Evolutionary conservation across 1,140 invertebrate genomes (phyloP), one percentile per base, ranked within the genome.

Genomic region (Eumaeus atala): DNA sequence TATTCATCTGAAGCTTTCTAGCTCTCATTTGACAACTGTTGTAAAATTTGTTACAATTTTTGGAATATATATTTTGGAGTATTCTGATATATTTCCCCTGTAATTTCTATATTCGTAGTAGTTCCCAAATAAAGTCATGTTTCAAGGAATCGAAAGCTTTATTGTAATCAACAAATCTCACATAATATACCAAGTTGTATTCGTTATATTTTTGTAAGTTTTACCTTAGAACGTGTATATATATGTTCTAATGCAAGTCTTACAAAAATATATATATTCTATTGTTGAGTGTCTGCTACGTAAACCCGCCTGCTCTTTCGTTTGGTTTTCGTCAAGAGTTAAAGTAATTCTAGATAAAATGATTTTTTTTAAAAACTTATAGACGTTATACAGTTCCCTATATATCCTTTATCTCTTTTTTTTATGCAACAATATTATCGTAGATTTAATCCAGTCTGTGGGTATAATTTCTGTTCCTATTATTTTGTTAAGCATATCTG

Each of bases 401-500:
- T 54, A 11, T 58, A 36, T 10, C 40, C 21, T 48, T 49, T 58
- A 1, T 48, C 11, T 5, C 56, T 51, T 28, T 55, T n/a, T 55
- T 14, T 60, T 60, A 9, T 56, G 50, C 7, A 56, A 1, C 1
- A 60, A 49, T 51, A 60, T 52, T 16, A 61, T 57, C 9, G 50
- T 21, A 6, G 55, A 61, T 57, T 53, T 18, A n/a, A 37, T 12
- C 59, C 59, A 61, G n/a, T 61, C 36, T 0, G 8, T 16, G 36
- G 59, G 59, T 9, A 54, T 38, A 0, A 0, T 44, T 0, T 33
- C 47, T 2, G 51, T 51, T 12, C 10, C 9, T 16, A 61, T n/a
- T 1, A 51, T 57, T 10, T 61, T 52, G 16, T 62, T 62, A 33
- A 61, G 57, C 3, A 61, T 16, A 11, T 49, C 44, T 14, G 51